Base-by-base conservation (phyloP, 1,140 invertebrate species). In the Caerostris extrusa region DNA sequence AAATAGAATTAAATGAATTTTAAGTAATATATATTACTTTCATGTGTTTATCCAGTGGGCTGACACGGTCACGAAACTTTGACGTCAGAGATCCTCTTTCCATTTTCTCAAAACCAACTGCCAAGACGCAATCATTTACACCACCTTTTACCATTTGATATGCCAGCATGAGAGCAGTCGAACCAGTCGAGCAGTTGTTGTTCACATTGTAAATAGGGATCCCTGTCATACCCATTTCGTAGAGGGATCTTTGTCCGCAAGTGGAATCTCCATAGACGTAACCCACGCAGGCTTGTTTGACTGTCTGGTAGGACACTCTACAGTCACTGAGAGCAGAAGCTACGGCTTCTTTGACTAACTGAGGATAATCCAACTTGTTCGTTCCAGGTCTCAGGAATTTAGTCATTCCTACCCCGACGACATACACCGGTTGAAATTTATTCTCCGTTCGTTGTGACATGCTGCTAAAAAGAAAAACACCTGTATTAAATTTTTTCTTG, bases 61-160 rank as follows among this genome's bases (percentile, higher is more conserved):
- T 98, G 0, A 98, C 98, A 85, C 99, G 97, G 95, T 99, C 99
- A 71, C 96, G 96, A 95, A 97, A 99, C 96, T 97, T 98, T 0
- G 97, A 96, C 17, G 97, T 96, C 3, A 99, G 96, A 12, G 99
- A 99, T 0, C 99, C 99, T 81, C 97, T 97, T 95, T 99, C 97
- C 99, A 99, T 99, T 96, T 99, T 99, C 95, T 99, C 99, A 96
- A 99, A 99, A 5, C 99, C 99, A 82, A 99, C 95, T n/a, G 99
- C 99, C 64, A 99, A 96, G 2, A 98, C 97, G 95, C 99, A 99
- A 95, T 99, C 97, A n/a, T 97, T 97, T 95, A 97, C 96, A 12
- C 98, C 98, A 95, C 97, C 97, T 96, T 98, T 97, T n/a, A 99
- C 96, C 4, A 99, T 96, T 96, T 99, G 98, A 95, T 99, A 99